Base-by-base conservation (phyloP, 2,797 vertebrate species). In the Myripristis murdjan region DNA sequence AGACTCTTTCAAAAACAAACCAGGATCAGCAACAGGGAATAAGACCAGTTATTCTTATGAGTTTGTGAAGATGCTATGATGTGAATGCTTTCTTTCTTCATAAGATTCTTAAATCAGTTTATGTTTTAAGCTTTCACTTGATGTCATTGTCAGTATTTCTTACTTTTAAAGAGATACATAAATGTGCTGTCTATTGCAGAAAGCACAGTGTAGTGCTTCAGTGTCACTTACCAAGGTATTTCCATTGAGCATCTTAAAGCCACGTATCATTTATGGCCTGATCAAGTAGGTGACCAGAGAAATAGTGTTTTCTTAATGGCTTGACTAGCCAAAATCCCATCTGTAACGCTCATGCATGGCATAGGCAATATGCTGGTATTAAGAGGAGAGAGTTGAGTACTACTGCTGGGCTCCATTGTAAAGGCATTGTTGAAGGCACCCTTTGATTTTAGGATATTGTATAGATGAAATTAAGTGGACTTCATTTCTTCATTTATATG, bases 401-500 rank as follows among this genome's bases (percentile, higher is more conserved):
- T 73, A 33, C 54, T 51, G 26, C 43, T 10, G 15, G 11, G 18
- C 22, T 26, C 12, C 26, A 2, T 52, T 41, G 57, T 6, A 53
- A 14, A 64, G 53, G 24, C 57, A 46, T 22, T 62, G 31, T 58
- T 76, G 46, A 33, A 87, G 66, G 26, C 53, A 73, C 7, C 24
- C 58, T 82, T 82, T 84, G 76, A 74, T 85, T 84, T 73, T 23
- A 72, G 53, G 73, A 77, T 63, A 77, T 57, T 69, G 68, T 75
- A 68, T 28, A 55, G 64, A 62, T 81, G 77, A 78, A 85, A 87
- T 81, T 77, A 73, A 79, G 73, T 66, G 9, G 31, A 78, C 70
- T 87, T 77, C 61, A 85, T 86, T 85, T 85, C 73, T 82, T 82
- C 79, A 49, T 87, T 88, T 81, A 85, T 82, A 63, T 80, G 67